phyloP scores from a whole-genome alignment of 2,888 invertebrate species.

The Chymomyza amoena region DNA sequence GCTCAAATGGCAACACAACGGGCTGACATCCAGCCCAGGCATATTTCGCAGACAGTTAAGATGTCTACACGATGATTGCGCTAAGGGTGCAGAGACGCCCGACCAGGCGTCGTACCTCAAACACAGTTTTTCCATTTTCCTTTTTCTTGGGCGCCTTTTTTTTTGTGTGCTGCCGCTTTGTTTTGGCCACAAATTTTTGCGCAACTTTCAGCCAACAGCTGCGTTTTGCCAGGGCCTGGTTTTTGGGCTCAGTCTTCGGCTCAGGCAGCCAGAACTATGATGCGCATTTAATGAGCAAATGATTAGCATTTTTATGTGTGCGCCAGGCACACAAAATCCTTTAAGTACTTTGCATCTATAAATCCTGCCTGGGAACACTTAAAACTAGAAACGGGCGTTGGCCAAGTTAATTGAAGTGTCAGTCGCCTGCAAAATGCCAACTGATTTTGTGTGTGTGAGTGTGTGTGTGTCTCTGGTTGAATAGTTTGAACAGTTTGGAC shows the following conservation, averaged over 20 bases:
- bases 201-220: conserved; percentile 48
- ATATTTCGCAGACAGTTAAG: conserved; percentile 48
- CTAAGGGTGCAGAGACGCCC: neutral
- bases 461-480: conserved; percentile 15
- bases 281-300: conserved; percentile 69
- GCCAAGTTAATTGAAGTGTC: conserved; percentile 47
- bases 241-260: neutral
- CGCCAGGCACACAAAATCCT: conserved; percentile 19
- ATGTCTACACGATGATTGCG: conserved; percentile 25
- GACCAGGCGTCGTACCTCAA: neutral
- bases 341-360: conserved; percentile 37
- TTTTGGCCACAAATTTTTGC: conserved; percentile 24
- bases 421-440: neutral
- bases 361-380: conserved; percentile 10
- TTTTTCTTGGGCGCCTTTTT: neutral
- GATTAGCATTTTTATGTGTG: conserved; percentile 61
- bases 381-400: neutral
- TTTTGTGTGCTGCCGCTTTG: neutral
- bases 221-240: conserved; percentile 26
- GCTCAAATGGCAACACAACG: conserved; percentile 15
- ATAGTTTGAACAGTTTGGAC: conserved; percentile 5
- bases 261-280: conserved; percentile 25
- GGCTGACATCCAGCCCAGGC: conserved; percentile 7
- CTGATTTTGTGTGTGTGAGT: conserved; percentile 33
- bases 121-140: neutral